Evolutionary conservation across 2,113 vertebrate genomes (phyloP).

Genomic region (Alethe castanea): DNA sequence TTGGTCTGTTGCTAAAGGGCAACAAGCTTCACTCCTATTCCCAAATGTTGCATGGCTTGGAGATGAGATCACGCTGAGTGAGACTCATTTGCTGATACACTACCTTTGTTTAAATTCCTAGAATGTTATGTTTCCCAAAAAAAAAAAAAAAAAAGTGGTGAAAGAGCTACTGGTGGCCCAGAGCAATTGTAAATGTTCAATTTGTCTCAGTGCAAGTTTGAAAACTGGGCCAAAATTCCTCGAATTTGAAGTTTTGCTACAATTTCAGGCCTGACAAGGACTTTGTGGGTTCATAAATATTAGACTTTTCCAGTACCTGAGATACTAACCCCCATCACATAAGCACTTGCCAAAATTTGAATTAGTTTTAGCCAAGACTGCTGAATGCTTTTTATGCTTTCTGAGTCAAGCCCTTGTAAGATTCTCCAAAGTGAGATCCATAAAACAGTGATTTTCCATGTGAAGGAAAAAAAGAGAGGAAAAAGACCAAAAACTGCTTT

Average conservation of each 20-base stretch:
- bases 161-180: not conserved
- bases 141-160: not conserved
- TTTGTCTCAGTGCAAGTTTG: not conserved
- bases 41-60: not conserved
- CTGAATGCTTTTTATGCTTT: not conserved
- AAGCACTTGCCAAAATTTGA: not conserved
- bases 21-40: not conserved
- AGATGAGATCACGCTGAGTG: conserved; percentile 19
- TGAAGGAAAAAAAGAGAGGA: not conserved
- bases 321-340: not conserved
- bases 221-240: not conserved
- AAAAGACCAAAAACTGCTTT: not conserved
- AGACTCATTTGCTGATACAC: conserved; percentile 22
- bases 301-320: not conserved
- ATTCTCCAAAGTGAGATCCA: not conserved
- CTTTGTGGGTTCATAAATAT: not conserved
- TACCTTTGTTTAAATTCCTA: conserved; percentile 50
- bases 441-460: not conserved
- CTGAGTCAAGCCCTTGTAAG: not conserved
- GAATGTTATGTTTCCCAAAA: not conserved
- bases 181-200: not conserved
- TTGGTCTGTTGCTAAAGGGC: not conserved
- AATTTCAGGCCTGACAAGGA: not conserved
- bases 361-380: not conserved
- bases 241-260: not conserved